These are phyloP conservation scores for Thalassoma bifasciatum DNA, from an alignment of 2,113 vertebrate genomes.

Conservation along the genomic window DNA sequence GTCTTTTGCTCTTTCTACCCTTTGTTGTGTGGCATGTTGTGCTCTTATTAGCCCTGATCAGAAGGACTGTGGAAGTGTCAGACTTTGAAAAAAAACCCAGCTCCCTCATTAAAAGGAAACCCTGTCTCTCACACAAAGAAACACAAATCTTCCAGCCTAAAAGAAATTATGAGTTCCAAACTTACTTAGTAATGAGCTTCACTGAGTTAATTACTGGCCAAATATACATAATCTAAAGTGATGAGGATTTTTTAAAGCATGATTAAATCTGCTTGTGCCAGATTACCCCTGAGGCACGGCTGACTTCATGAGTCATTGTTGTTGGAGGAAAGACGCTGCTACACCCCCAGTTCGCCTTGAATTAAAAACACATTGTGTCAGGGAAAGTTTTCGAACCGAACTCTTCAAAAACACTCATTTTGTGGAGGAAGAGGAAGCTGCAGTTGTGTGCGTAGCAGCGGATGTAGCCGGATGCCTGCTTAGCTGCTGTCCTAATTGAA, in stretches of 20 bases:
- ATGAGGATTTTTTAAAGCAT: background rate
- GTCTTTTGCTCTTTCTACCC: background rate
- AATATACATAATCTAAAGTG: background rate
- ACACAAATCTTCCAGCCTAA: background rate
- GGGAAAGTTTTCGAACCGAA: slow-evolving; percentile 28
- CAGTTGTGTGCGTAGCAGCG: slow-evolving; percentile 21
- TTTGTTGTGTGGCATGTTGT: slow-evolving; percentile 18
- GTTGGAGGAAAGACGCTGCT: background rate
- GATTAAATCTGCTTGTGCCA: background rate
- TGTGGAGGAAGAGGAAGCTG: slow-evolving; percentile 19
- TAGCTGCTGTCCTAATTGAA: slow-evolving; percentile 60
- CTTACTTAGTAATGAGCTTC: background rate
- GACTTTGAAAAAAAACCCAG: slow-evolving; percentile 32
- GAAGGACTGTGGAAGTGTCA: slow-evolving; percentile 32
- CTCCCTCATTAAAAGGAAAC: slow-evolving; percentile 38
- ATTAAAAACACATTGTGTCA: slow-evolving; percentile 1
- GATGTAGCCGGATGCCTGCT: slow-evolving; percentile 13
- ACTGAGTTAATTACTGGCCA: background rate
- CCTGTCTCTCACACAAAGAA: slow-evolving; percentile 6
- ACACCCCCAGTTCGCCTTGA: background rate
- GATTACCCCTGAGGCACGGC: background rate
- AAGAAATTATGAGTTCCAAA: background rate
- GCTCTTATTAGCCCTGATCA: slow-evolving; percentile 45
- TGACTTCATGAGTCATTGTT: background rate
- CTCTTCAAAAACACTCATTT: background rate